A percentile compares a stretch with the other conserved stretches of the same genome.
Conservation (phyloP, 2,797 vertebrate species). For the Microctenopoma steveboyesi region DNA sequence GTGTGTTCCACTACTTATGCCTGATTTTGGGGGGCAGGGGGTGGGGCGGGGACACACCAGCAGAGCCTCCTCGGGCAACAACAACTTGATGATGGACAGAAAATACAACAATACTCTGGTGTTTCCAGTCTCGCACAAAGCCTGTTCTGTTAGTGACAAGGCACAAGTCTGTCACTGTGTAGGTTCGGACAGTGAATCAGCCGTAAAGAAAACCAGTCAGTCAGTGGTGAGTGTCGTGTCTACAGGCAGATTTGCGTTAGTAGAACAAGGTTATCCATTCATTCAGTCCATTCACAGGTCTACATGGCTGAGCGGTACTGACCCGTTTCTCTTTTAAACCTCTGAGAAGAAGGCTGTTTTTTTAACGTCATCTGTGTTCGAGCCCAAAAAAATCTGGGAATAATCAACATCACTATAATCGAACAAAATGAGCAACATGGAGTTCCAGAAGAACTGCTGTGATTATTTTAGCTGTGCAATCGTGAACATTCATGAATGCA, state of each 20-base stretch:
- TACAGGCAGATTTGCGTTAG: conserved; percentile 27
- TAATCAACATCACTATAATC: conserved; percentile 17
- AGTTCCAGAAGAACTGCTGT: conserved; percentile 12
- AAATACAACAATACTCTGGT: conserved; percentile 59
- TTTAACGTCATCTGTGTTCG: too few relatives aligned
- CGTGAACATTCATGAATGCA: neutral
- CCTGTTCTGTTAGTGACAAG: conserved; percentile 34
- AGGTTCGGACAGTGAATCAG: conserved; percentile 53
- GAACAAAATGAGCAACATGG: conserved; percentile 24
- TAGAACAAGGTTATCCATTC: conserved; percentile 58
- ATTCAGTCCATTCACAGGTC: conserved; percentile 52
- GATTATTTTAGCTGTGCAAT: conserved; percentile 22
- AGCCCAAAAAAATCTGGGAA: conserved; percentile 8
- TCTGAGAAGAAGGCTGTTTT: conserved; percentile 9
- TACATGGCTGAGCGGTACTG: conserved; percentile 36
- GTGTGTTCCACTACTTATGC: conserved; percentile 15
- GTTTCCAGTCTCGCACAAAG: conserved; percentile 51
- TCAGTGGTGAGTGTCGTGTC: conserved; percentile 32
- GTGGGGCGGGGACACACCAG: neutral
- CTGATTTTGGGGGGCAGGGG: neutral
- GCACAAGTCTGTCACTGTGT: conserved; percentile 46
- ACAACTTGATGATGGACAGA: conserved; percentile 53
- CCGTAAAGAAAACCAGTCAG: conserved; percentile 58
- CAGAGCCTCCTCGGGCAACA: conserved; percentile 10
- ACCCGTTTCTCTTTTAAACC: conserved; percentile 34